Evolutionary conservation across 1,140 invertebrate species (phyloP), one percentile per base, ranked within the genome.

Genomic region (Drosophila ercepeae): DNA sequence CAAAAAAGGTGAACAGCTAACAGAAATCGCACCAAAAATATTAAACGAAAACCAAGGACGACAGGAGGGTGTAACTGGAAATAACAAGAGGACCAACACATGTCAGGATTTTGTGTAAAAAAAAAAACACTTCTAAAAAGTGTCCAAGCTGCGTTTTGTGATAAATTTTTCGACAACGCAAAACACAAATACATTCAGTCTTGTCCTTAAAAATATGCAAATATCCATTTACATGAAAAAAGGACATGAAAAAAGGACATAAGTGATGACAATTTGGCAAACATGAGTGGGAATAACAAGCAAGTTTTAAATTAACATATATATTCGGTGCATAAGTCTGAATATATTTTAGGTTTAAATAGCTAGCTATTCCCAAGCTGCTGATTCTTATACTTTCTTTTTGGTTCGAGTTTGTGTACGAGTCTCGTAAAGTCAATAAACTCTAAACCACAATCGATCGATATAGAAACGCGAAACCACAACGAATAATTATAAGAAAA

Each of bases 241-340:
- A 63, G 75, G 25, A 45, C 19, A 42, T 1, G 39, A 7, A 5
- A 25, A 18, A 7, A 11, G 13, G 3, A 74, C 81, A 74, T 81
- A 88, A 86, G 81, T 88, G 82, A 77, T 69, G 77, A 88, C 82
- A 86, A 86, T 86, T 86, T 86, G 73, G 50, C 50, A 69, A 71
- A 68, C 63, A 86, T 46, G 61, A 59, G 61, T 55, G 51, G 39
- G 57, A 60, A 68, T 57, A 70, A 78, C 59, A 83, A 53, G 64
- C 7, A 67, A 53, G 25, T 2, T 53, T 67, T 49, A 50, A 27
- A 50, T 44, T 34, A 46, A 70, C 64, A 58, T 36, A 70, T 25
- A 42, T 21, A 36, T 25, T 27, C 60, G 16, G 34, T 53, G 64
- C 64, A 67, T 46, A 64, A 48, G 55, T 42, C 21, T 25, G 46